Conservation (phyloP, 2,888 invertebrate genomes). For the Agrotis clavis region DNA sequence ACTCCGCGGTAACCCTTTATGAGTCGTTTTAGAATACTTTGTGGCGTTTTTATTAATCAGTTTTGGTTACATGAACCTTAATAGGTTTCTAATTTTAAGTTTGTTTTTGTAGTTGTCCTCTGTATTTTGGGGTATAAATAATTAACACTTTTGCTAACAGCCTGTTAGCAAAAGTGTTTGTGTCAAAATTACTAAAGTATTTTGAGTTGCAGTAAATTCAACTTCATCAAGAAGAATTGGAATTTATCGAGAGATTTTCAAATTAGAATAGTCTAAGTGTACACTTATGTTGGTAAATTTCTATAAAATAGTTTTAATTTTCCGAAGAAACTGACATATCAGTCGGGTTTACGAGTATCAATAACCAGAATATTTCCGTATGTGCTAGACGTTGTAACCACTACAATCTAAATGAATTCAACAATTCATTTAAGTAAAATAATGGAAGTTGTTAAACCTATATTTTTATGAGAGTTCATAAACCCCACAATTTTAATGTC, state of each 20-base stretch:
- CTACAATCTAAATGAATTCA: background rate
- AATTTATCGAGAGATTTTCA: too few species aligned
- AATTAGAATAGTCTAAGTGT: too few species aligned
- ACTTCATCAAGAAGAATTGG: too few species aligned
- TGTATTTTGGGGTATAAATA: background rate
- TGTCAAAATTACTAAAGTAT: too few species aligned
- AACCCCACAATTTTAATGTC: slow-evolving; percentile 35
- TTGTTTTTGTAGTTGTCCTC: slow-evolving; percentile 10
- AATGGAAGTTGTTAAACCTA: slow-evolving; percentile 19
- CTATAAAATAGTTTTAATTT: background rate
- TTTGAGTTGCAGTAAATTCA: background rate
- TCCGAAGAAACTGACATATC: background rate
- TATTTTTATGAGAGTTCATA: slow-evolving; percentile 34
- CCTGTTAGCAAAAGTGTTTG: background rate
- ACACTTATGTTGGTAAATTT: too few species aligned
- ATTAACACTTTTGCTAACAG: background rate
- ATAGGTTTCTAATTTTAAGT: slow-evolving; percentile 3
- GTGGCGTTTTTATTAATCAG: slow-evolving; percentile 36
- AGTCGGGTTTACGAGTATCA: background rate
- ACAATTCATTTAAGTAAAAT: background rate
- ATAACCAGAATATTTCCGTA: background rate
- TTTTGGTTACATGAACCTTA: slow-evolving; percentile 6
- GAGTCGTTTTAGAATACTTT: slow-evolving; percentile 27
- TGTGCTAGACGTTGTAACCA: too few species aligned
- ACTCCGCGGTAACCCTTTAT: slow-evolving; percentile 16